Evolutionary conservation across 2,113 vertebrate species (phyloP).

Genomic region (Malaclemys terrapin): DNA sequence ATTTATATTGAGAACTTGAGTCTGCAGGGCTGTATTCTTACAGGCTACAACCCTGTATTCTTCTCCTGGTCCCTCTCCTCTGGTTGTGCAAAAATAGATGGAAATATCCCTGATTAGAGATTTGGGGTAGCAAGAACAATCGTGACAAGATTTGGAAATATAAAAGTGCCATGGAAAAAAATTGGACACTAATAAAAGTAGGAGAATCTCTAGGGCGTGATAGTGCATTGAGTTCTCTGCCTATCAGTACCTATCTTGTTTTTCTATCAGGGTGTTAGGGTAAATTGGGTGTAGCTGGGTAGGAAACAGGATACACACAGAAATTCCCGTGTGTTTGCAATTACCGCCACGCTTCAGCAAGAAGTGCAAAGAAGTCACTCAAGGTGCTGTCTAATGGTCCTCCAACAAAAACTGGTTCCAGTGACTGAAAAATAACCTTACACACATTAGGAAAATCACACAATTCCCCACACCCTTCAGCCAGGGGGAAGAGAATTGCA

Average conservation of each 20-base stretch:
- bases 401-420: not conserved
- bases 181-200: not conserved
- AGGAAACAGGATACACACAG: conserved; percentile 7
- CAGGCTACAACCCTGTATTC: not conserved
- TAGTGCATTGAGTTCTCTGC: not conserved
- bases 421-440: not conserved
- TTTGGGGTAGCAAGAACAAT: not conserved
- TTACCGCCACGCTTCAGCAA: not conserved
- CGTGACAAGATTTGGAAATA: not conserved
- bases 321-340: not conserved
- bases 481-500: not conserved
- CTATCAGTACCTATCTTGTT: not conserved
- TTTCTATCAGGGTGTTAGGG: not conserved
- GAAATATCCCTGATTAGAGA: not conserved
- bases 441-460: not conserved
- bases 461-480: not conserved
- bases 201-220: not conserved
- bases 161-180: not conserved
- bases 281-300: not conserved
- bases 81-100: not conserved
- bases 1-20: not conserved
- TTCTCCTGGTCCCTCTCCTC: not conserved
- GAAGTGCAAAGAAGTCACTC: not conserved
- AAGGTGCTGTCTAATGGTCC: not conserved
- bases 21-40: not conserved